Base-by-base conservation (phyloP, 2,888 invertebrate species). In the Steinernema hermaphroditum region DNA sequence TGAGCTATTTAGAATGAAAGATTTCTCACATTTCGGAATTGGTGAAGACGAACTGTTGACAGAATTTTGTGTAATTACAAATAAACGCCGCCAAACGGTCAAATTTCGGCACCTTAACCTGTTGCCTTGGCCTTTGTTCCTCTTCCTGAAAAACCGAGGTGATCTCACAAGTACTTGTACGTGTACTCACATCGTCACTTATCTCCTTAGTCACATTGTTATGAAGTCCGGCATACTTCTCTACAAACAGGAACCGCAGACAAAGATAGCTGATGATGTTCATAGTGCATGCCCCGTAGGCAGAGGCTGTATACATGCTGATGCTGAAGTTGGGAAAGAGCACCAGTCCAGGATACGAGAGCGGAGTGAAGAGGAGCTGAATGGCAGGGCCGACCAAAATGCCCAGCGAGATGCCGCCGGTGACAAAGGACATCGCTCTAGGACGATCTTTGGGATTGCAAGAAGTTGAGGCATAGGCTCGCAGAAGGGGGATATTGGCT, bases 401-500 rank as follows among this genome's bases (percentile, higher is more conserved):
- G 0, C 88, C 88, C 0, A 88, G 71, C 0, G 87, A 85, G 76
- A 88, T 87, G 49, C 79, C 87, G 2, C 87, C 88, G 43, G 87
- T 87, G 76, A 88, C 82, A 68, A 87, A 85, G 0, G 88, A 87
- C 82, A 88, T 87, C 2, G 87, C 84, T 24, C 82, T 72, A 6
- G 87, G 87, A 12, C 88, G 78, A 70, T 88, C 88, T 22, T 78
- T 75, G 0, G 85, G 68, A 0, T 83, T 86, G 22, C 87, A 87
- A 0, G 87, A 87, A 0, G 83, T 84, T 1, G 87, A 82, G 0
- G 87, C 83, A 73, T 87, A 88, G 0, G 87, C 85, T 54, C 87
- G 76, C 2, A 88, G 86, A 0, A 88, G 83, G 1, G 87, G 86
- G 9, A 87, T 86, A 74, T 87, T 87, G 22, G 87, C 88, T 87